A percentile compares a stretch with the other conserved stretches of the same genome.
phyloP scores from a whole-genome alignment of 1,140 invertebrate genomes.

The Vollenhovia emeryi region DNA sequence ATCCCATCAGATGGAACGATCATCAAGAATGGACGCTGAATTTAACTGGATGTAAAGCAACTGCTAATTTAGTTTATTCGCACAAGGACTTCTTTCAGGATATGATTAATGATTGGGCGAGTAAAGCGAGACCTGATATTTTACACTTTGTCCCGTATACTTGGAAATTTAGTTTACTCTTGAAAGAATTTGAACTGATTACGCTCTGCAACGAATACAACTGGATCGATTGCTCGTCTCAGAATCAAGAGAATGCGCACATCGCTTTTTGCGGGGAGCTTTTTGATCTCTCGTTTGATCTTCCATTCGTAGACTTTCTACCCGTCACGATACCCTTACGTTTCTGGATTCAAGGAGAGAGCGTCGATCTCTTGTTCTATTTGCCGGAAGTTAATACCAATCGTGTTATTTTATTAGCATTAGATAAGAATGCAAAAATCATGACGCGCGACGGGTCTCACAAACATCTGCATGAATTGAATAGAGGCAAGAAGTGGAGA shows the following conservation, averaged over 20 bases:
- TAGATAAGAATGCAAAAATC: constrained; percentile 96
- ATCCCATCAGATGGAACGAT: constrained; percentile 97
- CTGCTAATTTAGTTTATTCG: constrained; percentile 95
- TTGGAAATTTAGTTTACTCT: constrained; percentile 95
- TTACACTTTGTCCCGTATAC: constrained; percentile 98
- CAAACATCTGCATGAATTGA: constrained; percentile 86
- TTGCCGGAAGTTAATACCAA: constrained; percentile 96
- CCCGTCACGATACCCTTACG: constrained; percentile 94
- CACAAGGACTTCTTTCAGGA: constrained; percentile 98
- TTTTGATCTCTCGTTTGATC: constrained; percentile 96
- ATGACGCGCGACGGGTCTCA: constrained; percentile 90
- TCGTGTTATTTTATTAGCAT: constrained; percentile 92
- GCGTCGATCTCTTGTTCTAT: constrained; percentile 95
- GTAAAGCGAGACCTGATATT: constrained; percentile 95
- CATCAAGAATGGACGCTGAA: constrained; percentile 96
- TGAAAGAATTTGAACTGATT: constrained; percentile 98
- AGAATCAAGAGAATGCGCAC: constrained; percentile 97
- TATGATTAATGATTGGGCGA: constrained; percentile 98
- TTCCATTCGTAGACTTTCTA: constrained; percentile 97
- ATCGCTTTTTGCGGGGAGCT: constrained; percentile 97
- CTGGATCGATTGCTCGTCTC: constrained; percentile 99
- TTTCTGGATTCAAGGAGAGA: constrained; percentile 97
- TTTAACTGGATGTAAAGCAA: constrained; percentile 97
- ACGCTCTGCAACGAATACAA: constrained; percentile 98
- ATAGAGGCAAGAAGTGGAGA: constrained; percentile 92